Evolutionary conservation across 2,888 invertebrate genomes (phyloP).

Genomic region (Dastarcus helophoroides): DNA sequence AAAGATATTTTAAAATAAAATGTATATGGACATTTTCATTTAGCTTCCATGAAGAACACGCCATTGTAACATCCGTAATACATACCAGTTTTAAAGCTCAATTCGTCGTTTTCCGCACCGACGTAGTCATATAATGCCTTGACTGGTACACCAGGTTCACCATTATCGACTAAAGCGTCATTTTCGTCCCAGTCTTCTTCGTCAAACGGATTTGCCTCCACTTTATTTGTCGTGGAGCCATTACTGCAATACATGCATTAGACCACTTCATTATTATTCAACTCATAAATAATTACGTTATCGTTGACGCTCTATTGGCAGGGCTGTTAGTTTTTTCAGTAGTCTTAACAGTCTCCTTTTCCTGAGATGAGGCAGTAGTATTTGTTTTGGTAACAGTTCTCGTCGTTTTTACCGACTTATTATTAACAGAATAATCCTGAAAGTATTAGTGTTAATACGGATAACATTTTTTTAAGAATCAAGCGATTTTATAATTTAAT

Average conservation of each 20-base stretch:
- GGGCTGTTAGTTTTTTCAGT: constrained; percentile 34
- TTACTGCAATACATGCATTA: constrained; percentile 38
- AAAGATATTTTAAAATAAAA: too few relatives aligned
- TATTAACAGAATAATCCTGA: constrained; percentile 50
- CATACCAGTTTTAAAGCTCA: constrained; percentile 91
- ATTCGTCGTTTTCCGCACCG: constrained; percentile 94
- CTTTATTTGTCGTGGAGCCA: constrained; percentile 44
- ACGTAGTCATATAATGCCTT: constrained; percentile 94
- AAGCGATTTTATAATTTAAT: too few relatives aligned
- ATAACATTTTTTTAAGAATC: too few relatives aligned
- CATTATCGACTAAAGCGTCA: constrained; percentile 79
- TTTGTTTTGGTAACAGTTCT: constrained; percentile 24
- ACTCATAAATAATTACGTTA: constrained; percentile 43
- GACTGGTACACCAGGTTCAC: constrained; percentile 89
- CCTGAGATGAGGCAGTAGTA: constrained; percentile 19
- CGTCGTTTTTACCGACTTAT: constrained; percentile 41
- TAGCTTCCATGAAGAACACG: too few relatives aligned
- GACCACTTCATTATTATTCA: constrained; percentile 1
- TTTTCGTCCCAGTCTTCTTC: constrained; percentile 73
- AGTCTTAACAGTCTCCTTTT: constrained; percentile 18
- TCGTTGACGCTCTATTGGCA: constrained; percentile 46
- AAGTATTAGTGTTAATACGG: too few relatives aligned
- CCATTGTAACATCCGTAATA: too few relatives aligned
- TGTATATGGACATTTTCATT: too few relatives aligned
- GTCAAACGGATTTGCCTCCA: constrained; percentile 78